These are phyloP conservation scores for Aurelia sp. DNA, from an alignment of 30 jellyfish, hydroid and myxozoan species.

Conservation along the genomic window DNA sequence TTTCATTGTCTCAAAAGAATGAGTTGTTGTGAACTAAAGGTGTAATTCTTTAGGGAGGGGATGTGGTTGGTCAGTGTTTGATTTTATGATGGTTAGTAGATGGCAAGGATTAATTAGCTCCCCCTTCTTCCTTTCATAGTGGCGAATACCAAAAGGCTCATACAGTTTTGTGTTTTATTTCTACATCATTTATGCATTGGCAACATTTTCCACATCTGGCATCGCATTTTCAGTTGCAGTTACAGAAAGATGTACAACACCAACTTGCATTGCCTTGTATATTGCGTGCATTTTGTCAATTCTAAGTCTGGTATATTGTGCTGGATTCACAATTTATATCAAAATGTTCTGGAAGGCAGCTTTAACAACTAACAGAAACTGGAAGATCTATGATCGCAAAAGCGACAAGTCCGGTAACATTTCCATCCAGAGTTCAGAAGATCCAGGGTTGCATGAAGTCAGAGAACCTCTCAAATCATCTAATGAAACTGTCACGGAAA, in stretches of 20 bases:
- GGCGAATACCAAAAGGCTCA: slow-evolving; percentile 37
- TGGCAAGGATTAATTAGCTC: neutral
- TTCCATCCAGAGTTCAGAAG: neutral
- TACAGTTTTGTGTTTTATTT: slow-evolving; percentile 38
- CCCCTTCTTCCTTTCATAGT: slow-evolving; percentile 3
- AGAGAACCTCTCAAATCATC: no score
- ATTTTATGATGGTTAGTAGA: no score
- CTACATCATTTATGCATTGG: slow-evolving; percentile 42
- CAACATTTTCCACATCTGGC: slow-evolving; percentile 46
- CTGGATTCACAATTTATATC: slow-evolving; percentile 40
- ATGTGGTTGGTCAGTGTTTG: no score
- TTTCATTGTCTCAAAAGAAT: no score
- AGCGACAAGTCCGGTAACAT: neutral
- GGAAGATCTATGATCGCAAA: slow-evolving; percentile 35
- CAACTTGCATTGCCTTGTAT: slow-evolving; percentile 35
- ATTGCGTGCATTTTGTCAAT: slow-evolving; percentile 34
- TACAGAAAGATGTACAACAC: slow-evolving; percentile 37
- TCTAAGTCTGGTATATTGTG: slow-evolving; percentile 36
- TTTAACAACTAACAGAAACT: slow-evolving; percentile 11
- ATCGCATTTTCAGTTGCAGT: slow-evolving; percentile 47
- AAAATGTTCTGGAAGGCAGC: slow-evolving; percentile 42
- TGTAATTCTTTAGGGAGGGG: no score
- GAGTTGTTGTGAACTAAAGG: no score
- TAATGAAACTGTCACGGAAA: no score
- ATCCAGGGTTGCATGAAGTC: no score